phyloP scores from a whole-genome alignment of 2,113 vertebrate genomes.

The Edolisoma coerulescens region DNA sequence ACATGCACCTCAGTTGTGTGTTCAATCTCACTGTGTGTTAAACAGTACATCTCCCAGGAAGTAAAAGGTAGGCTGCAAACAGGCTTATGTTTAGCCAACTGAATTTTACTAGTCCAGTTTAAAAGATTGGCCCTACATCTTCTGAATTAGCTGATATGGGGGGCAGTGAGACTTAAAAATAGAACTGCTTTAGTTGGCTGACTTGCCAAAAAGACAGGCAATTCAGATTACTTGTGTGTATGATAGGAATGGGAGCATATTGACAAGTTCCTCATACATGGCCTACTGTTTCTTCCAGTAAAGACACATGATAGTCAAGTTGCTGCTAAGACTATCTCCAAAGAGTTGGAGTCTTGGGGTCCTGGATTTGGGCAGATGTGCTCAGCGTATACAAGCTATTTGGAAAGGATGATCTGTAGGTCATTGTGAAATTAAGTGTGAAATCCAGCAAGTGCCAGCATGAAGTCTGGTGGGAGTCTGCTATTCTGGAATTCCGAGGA shows the following conservation, averaged over 20 bases:
- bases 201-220: not conserved
- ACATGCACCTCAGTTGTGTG: not conserved
- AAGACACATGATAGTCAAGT: not conserved
- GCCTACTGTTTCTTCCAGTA: not conserved
- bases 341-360: not conserved
- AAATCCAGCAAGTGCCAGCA: not conserved
- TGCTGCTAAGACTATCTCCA: not conserved
- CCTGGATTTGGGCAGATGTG: not conserved
- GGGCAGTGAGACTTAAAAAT: not conserved
- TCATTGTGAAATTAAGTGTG: not conserved
- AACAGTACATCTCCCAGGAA: not conserved
- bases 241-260: not conserved
- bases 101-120: not conserved
- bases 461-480: not conserved
- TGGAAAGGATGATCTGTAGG: not conserved
- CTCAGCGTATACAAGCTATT: not conserved
- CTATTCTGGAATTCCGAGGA: not conserved
- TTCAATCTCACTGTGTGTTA: fast-evolving
- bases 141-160: not conserved
- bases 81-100: not conserved
- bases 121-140: not conserved
- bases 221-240: not conserved
- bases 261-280: not conserved
- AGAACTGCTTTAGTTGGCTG: not conserved
- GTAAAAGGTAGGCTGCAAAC: not conserved